phyloP scores from a whole-genome alignment of 1,140 invertebrate species.

The Drosophila subobscura region DNA sequence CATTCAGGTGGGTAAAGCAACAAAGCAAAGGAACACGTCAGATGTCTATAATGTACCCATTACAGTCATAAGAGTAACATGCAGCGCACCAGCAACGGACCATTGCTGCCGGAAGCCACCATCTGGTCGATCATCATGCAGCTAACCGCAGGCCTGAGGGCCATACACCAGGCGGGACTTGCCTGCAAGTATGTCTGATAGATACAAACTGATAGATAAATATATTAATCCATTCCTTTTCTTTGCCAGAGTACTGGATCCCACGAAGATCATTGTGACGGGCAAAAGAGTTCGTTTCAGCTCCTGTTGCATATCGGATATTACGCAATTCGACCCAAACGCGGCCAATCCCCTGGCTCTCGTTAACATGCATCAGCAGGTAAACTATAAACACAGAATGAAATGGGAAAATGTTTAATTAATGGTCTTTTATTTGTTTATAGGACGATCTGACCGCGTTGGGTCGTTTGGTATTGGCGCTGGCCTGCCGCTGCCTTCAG shows the following conservation, averaged over 20 bases:
- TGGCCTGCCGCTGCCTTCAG: constrained; percentile 95
- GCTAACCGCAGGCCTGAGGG: constrained; percentile 95
- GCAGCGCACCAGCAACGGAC: constrained; percentile 86
- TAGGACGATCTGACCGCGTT: constrained; percentile 96
- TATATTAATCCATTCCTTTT: constrained; percentile 62
- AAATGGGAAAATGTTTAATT: no score
- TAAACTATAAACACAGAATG: constrained; percentile 11
- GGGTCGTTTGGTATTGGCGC: constrained; percentile 94
- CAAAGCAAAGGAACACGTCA: background rate
- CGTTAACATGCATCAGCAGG: constrained; percentile 90
- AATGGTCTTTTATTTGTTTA: background rate
- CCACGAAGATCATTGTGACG: constrained; percentile 95
- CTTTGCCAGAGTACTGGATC: constrained; percentile 89
- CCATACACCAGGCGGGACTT: constrained; percentile 93
- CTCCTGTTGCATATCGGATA: constrained; percentile 92
- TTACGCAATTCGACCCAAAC: constrained; percentile 91
- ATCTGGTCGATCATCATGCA: constrained; percentile 99
- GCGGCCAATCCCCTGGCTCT: constrained; percentile 85
- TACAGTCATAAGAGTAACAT: constrained; percentile 91
- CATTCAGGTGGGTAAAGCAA: constrained; percentile 84
- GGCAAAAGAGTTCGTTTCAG: constrained; percentile 90
- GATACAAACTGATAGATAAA: background rate
- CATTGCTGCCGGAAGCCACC: constrained; percentile 92
- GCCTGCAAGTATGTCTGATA: constrained; percentile 86
- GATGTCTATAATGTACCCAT: background rate